phyloP scores from a whole-genome alignment of 2,888 invertebrate species.

The Gibbula magus region DNA sequence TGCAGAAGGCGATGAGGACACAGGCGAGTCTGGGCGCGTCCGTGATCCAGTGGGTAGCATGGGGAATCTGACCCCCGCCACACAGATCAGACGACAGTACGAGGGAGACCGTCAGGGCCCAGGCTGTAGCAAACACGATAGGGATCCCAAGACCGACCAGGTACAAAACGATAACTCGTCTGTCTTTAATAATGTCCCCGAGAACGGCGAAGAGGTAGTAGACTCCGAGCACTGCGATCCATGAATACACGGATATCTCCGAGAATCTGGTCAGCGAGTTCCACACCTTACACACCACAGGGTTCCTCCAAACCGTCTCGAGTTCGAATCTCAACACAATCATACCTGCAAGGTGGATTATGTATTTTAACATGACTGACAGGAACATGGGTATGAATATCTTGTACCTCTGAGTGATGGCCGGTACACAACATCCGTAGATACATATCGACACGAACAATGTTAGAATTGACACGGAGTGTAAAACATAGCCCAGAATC shows the following conservation, averaged over 20 bases:
- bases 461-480: neutral
- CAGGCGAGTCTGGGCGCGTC: constrained; percentile 9
- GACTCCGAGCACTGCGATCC: constrained; percentile 13
- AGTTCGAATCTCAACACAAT: neutral
- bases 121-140: constrained; percentile 16
- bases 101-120: constrained; percentile 3
- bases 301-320: neutral
- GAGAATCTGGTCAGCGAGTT: neutral
- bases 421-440: neutral
- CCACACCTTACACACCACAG: neutral
- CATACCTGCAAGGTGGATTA: neutral
- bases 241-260: neutral
- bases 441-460: neutral
- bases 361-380: neutral
- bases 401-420: constrained; percentile 2
- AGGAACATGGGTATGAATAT: constrained; percentile 8
- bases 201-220: constrained; percentile 18
- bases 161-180: constrained; percentile 4
- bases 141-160: constrained; percentile 13
- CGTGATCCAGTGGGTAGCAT: constrained; percentile 1
- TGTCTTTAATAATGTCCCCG: neutral
- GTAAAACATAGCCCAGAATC: neutral
- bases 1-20: constrained; percentile 10
- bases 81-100: neutral
- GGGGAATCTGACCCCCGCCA: neutral